Evolutionary conservation across 2,797 vertebrate genomes (phyloP), one percentile per base, ranked within the genome.

Genomic region (Staurois parvus): DNA sequence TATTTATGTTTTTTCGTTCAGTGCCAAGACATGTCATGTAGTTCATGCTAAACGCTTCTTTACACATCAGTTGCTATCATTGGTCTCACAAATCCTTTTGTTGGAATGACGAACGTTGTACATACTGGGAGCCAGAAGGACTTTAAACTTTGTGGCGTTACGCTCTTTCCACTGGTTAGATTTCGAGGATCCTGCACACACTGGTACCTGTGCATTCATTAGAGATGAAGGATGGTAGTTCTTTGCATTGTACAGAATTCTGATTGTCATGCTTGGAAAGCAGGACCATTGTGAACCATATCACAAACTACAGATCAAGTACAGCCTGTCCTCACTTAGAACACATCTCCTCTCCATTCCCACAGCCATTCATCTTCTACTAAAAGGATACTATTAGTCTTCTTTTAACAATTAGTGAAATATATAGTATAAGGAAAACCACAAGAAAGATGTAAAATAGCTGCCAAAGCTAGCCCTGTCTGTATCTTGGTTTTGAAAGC

Each of bases 181-280:
- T 52, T 13, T 17, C 17, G 4, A 19, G 15, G 48, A 52, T 19
- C 48, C 48, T 10, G 26, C 59, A 79, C 64, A 52, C 37, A 21
- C 40, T 34, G 66, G 66, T 69, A 70, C 66, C 42, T 69, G 66
- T 11, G 9, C 17, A 32, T n/a, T 79, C 62, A 79, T 64, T 68
- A 70, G 30, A 64, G 78, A 80, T 70, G 66, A 70, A 29, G 42
- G 32, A 80, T 56, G 11, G 30, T 56, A n/a, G 7, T 5, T 4
- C 26, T 69, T 28, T 29, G 28, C 3, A 30, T 32, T 32, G 66
- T 42, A 32, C 13, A 34, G 48, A 66, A 70, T 70, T 80, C 40
- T 70, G 45, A 32, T 24, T 4, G 66, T 70, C 78, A 80, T 56
- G 66, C 78, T 30, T 70, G 66, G 78, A 32, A 52, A 52, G 42